Percentiles rank a stretch among this genome's conserved stretches.
These are phyloP conservation scores for Bombus balteatus DNA, from an alignment of 1,140 invertebrate genomes.

Conservation along the genomic window DNA sequence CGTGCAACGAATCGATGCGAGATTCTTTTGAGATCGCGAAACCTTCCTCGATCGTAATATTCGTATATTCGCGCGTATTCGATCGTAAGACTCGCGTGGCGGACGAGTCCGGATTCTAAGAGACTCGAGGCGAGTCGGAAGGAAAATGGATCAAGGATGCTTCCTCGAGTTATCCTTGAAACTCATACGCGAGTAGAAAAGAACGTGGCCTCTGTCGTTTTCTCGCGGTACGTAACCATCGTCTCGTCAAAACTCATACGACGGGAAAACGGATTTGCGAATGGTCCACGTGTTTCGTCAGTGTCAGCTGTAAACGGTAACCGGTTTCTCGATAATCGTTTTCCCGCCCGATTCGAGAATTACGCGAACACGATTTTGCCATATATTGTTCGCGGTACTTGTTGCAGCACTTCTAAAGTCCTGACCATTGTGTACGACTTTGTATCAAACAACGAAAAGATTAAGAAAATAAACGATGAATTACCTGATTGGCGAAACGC, in stretches of 20 bases:
- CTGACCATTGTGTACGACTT: no score
- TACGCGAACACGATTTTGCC: background rate
- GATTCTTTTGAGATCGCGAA: background rate
- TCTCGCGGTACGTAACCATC: background rate
- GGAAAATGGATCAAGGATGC: conserved; percentile 55
- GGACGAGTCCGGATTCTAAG: background rate
- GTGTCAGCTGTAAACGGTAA: no score
- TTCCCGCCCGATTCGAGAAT: no score
- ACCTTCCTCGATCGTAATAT: background rate
- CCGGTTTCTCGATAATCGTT: no score
- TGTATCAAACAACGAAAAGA: background rate
- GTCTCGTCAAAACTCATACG: background rate
- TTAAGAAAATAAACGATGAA: background rate
- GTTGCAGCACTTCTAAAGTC: background rate
- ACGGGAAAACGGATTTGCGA: background rate
- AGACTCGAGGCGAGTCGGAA: conserved; percentile 9
- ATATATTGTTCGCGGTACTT: background rate
- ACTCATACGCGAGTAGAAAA: conserved; percentile 23
- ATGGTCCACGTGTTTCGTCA: no score
- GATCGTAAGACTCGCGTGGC: no score
- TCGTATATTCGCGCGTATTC: background rate
- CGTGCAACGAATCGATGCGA: background rate
- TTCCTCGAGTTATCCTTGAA: conserved; percentile 35
- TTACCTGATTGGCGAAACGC: conserved; percentile 62
- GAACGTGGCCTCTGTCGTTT: conserved; percentile 15